A percentile compares a stretch with the other conserved stretches of the same genome.
Conservation (phyloP, 2,797 vertebrate genomes). For the Acanthurus tractus region DNA sequence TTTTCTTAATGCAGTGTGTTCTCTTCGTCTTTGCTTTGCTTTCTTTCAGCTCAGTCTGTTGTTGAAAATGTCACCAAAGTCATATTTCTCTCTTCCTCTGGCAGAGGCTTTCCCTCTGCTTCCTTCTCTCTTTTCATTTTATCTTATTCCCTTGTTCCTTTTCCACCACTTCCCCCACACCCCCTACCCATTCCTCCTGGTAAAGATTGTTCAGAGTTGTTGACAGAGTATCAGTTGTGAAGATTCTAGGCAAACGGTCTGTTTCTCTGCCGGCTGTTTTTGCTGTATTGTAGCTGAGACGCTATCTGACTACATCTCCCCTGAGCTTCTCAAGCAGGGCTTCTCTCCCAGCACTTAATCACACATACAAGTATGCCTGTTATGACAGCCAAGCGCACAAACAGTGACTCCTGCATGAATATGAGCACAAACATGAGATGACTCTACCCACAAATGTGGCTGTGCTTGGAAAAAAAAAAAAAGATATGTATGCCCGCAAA, state of each 20-base stretch:
- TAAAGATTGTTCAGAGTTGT: constrained; percentile 52
- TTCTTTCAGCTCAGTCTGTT: neutral
- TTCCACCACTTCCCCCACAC: neutral
- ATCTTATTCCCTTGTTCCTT: constrained; percentile 29
- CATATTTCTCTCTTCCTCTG: constrained; percentile 9
- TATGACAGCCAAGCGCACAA: constrained; percentile 32
- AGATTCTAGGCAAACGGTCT: constrained; percentile 48
- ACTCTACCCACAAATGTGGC: neutral
- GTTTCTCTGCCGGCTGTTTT: constrained; percentile 48
- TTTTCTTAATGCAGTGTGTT: neutral
- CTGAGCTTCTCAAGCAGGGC: constrained; percentile 25
- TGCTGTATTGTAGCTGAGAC: constrained; percentile 32
- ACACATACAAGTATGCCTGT: constrained; percentile 16
- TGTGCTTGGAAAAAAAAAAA: neutral
- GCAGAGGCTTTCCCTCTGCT: constrained; percentile 16
- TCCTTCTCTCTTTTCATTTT: constrained; percentile 32
- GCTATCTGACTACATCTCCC: constrained; percentile 53
- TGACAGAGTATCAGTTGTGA: constrained; percentile 48
- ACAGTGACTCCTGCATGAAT: constrained; percentile 19
- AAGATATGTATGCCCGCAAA: neutral
- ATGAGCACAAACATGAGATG: constrained; percentile 5
- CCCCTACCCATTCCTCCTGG: neutral
- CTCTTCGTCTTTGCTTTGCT: neutral
- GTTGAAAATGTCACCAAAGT: constrained; percentile 26
- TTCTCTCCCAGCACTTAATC: constrained; percentile 34